A percentile compares a stretch with the other conserved stretches of the same genome.
These are phyloP conservation scores for Motacilla tschutschensis DNA, from an alignment of 2,113 vertebrate genomes.

Conservation along the genomic window DNA sequence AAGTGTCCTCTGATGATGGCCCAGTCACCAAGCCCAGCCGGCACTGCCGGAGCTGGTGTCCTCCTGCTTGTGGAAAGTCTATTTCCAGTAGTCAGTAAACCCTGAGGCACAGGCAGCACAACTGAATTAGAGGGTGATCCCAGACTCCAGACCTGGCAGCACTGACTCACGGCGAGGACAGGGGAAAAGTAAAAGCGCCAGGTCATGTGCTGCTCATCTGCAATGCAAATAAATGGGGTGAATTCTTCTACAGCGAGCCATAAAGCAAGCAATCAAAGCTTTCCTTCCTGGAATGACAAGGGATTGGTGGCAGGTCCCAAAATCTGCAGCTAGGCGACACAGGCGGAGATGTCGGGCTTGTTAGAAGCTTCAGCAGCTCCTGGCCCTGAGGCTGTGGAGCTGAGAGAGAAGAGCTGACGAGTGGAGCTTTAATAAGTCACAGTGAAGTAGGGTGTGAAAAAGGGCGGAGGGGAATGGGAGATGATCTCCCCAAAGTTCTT, in stretches of 20 bases:
- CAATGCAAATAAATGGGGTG: background rate
- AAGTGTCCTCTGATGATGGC: background rate
- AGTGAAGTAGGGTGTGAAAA: background rate
- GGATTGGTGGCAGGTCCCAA: background rate
- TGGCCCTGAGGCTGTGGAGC: conserved; percentile 8
- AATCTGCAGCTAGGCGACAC: background rate
- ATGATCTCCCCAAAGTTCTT: background rate
- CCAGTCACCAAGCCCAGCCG: background rate
- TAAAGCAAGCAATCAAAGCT: background rate
- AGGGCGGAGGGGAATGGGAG: background rate
- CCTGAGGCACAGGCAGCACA: background rate
- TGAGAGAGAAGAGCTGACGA: background rate
- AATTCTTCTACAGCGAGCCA: background rate
- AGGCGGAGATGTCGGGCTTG: background rate
- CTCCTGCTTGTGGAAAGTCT: background rate
- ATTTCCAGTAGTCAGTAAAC: background rate
- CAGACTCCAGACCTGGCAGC: background rate
- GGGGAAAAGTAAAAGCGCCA: background rate
- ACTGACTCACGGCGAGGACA: background rate
- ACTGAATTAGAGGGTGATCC: background rate
- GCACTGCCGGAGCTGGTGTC: background rate
- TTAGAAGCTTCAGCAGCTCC: conserved; percentile 22
- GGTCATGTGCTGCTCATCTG: conserved; percentile 8
- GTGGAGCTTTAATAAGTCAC: conserved; percentile 30
- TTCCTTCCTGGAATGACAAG: background rate